These are phyloP conservation scores for Camelus dromedarius DNA, from an alignment of 2,113 vertebrate genomes.

Conservation along the genomic window DNA sequence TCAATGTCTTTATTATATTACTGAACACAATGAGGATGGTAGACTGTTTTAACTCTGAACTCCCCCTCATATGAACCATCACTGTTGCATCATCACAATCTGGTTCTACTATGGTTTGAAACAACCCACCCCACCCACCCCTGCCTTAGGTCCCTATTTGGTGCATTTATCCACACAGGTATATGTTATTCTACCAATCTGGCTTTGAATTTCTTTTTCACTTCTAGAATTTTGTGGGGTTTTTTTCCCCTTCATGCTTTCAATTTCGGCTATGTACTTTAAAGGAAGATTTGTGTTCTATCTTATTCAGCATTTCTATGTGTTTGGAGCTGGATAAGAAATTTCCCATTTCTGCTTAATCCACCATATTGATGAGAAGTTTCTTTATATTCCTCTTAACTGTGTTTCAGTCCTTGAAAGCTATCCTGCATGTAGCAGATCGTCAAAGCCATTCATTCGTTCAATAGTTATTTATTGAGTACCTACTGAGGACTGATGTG, in stretches of 20 bases:
- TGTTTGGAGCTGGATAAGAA: not conserved
- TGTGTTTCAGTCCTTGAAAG: not conserved
- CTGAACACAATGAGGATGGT: not conserved
- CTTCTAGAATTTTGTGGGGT: not conserved
- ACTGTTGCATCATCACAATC: not conserved
- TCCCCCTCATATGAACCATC: accelerated
- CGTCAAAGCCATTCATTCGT: not conserved
- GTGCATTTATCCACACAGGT: not conserved
- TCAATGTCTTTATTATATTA: not conserved
- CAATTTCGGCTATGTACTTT: not conserved
- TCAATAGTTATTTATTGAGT: not conserved
- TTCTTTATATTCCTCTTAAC: not conserved
- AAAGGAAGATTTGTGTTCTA: not conserved
- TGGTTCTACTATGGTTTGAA: not conserved
- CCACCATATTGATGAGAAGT: not conserved
- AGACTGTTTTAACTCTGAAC: not conserved
- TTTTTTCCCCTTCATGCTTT: not conserved
- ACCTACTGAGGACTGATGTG: not conserved
- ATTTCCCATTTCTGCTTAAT: not conserved
- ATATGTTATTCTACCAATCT: not conserved
- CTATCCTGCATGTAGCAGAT: not conserved
- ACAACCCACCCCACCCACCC: no score
- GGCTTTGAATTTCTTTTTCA: not conserved
- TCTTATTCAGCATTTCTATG: constrained; percentile 17
- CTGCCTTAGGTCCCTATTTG: not conserved